Evolutionary conservation across 2,888 invertebrate species (phyloP).

Genomic region (Nymphalis urticae): DNA sequence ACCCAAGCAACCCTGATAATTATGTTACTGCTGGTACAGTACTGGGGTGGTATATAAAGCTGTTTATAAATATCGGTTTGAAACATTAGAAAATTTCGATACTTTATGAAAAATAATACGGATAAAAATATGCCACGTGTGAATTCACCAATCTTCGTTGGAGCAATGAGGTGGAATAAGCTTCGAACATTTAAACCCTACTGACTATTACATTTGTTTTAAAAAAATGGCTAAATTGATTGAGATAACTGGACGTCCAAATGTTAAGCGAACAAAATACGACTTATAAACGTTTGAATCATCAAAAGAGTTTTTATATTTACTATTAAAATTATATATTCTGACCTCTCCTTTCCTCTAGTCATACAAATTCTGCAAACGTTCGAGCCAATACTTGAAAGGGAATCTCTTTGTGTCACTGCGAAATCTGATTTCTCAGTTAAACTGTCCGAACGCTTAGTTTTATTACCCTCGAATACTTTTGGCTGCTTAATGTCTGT

Average conservation of each 20-base stretch:
- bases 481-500: conserved; percentile 57
- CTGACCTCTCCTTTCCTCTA: conserved; percentile 70
- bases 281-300: no score
- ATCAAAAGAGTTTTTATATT: no score
- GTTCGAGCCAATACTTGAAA: conserved; percentile 81
- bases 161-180: no score
- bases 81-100: background rate
- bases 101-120: background rate
- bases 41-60: conserved; percentile 24
- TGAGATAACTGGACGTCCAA: no score
- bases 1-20: conserved; percentile 31
- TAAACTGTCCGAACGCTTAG: conserved; percentile 59
- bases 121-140: no score
- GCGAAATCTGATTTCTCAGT: conserved; percentile 65
- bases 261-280: no score
- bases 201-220: no score
- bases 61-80: background rate
- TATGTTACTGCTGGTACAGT: conserved; percentile 30
- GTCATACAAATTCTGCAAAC: conserved; percentile 86
- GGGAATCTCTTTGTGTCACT: conserved; percentile 63
- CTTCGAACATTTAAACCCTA: no score
- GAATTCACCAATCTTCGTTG: no score
- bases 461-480: conserved; percentile 50
- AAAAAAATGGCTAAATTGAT: no score
- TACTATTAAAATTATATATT: background rate